Percentiles rank a stretch among this genome's conserved stretches.
Conservation (phyloP, 2,113 vertebrate species). For the Pteronura brasiliensis region DNA sequence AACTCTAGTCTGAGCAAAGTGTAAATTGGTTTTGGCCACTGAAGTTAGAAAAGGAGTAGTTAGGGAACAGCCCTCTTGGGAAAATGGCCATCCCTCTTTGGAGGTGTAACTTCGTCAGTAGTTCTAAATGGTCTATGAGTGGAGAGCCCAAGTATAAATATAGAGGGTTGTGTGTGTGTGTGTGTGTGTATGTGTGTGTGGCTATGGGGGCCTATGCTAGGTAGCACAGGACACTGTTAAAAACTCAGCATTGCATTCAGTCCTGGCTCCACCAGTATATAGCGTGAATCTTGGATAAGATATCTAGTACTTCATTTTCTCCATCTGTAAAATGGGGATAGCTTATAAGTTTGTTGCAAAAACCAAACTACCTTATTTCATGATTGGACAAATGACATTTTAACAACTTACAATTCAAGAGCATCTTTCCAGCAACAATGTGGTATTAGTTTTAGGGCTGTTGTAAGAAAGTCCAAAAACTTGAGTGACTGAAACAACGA, state of each 20-base stretch:
- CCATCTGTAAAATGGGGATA: background rate
- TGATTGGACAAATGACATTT: background rate
- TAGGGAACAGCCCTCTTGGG: background rate
- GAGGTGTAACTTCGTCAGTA: background rate
- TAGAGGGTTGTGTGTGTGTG: background rate
- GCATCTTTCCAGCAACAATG: background rate
- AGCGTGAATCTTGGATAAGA: background rate
- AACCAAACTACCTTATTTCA: background rate
- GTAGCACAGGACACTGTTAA: background rate
- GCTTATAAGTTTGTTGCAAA: background rate
- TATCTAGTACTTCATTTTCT: background rate
- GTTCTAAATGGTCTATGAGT: background rate
- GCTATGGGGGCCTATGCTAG: background rate
- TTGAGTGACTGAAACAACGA: background rate
- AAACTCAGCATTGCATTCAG: background rate
- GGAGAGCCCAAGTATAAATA: background rate
- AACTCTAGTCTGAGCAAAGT: background rate
- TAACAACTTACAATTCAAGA: background rate
- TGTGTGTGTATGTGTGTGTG: background rate
- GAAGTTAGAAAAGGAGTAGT: background rate
- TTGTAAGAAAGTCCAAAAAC: background rate
- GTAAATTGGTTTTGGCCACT: background rate
- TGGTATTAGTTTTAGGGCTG: background rate
- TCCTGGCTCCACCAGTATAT: background rate
- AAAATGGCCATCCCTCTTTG: background rate